phyloP scores from a whole-genome alignment of 2,113 vertebrate genomes.

The Rhinopomastus cyanomelas region DNA sequence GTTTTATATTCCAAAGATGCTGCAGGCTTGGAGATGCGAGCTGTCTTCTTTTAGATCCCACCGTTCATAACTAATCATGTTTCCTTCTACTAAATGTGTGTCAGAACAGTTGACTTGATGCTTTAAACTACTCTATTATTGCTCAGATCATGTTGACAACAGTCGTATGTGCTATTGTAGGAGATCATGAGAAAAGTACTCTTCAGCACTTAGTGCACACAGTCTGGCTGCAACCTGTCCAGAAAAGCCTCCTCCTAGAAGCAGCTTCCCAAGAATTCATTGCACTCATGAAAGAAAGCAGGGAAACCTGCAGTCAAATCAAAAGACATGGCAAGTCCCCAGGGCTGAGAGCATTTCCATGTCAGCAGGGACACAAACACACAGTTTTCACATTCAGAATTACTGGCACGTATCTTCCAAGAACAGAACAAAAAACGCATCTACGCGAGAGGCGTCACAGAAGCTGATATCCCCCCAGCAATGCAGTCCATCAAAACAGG shows the following conservation, averaged over 20 bases:
- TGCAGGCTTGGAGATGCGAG: background rate
- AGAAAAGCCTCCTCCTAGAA: background rate
- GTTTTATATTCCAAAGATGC: conserved; percentile 10
- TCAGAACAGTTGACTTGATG: background rate
- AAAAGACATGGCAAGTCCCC: background rate
- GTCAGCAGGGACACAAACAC: background rate
- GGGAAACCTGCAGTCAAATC: background rate
- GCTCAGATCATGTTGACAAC: background rate
- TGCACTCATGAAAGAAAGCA: background rate
- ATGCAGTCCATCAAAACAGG: background rate
- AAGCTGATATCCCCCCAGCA: background rate
- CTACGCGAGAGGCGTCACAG: background rate
- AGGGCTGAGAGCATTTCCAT: background rate
- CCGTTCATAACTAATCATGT: background rate
- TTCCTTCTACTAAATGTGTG: conserved; percentile 17
- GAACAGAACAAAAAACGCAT: background rate
- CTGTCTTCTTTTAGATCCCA: background rate
- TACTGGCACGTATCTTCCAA: background rate
- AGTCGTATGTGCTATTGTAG: background rate
- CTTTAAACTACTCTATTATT: background rate
- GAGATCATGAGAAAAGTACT: background rate
- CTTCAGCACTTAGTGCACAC: background rate
- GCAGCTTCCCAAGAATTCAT: background rate
- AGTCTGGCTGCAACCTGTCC: background rate
- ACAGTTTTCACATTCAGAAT: background rate